These are phyloP conservation scores for Sapayoa aenigma DNA, from an alignment of 2,113 vertebrate genomes.

Conservation along the genomic window DNA sequence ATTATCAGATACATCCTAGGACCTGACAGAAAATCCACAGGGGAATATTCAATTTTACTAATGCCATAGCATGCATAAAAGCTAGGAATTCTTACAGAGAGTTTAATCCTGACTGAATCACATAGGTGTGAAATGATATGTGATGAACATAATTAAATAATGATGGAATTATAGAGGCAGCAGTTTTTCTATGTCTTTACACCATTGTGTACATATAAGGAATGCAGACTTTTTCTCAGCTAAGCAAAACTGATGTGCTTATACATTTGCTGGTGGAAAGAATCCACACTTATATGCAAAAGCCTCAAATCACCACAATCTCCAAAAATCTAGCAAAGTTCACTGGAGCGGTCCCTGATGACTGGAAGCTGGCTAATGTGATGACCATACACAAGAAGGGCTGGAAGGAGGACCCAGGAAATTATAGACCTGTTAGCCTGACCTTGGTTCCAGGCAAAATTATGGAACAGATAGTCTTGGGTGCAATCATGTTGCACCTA, in stretches of 20 bases:
- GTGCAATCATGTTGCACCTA: too few relatives aligned
- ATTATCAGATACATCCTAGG: not conserved
- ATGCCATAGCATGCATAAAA: not conserved
- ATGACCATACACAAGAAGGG: too few relatives aligned
- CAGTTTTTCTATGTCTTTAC: not conserved
- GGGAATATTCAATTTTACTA: not conserved
- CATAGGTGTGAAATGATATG: rapidly evolving
- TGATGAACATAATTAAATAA: not conserved
- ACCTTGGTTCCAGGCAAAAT: too few relatives aligned
- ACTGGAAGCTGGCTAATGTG: too few relatives aligned
- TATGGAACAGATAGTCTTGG: too few relatives aligned
- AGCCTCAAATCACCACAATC: not conserved
- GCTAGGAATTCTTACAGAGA: not conserved
- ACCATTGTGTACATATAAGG: rapidly evolving
- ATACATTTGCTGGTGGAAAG: not conserved
- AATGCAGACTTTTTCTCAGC: not conserved
- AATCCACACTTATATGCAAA: not conserved
- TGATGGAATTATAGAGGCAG: not conserved
- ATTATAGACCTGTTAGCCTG: too few relatives aligned
- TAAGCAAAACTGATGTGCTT: not conserved
- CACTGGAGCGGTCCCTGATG: too few relatives aligned
- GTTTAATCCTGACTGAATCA: not conserved
- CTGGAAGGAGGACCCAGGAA: too few relatives aligned
- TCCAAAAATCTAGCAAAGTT: too few relatives aligned
- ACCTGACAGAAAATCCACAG: not conserved